Conservation (phyloP, 1,140 invertebrate species). For the Pseudomyrmex dendroicus region DNA sequence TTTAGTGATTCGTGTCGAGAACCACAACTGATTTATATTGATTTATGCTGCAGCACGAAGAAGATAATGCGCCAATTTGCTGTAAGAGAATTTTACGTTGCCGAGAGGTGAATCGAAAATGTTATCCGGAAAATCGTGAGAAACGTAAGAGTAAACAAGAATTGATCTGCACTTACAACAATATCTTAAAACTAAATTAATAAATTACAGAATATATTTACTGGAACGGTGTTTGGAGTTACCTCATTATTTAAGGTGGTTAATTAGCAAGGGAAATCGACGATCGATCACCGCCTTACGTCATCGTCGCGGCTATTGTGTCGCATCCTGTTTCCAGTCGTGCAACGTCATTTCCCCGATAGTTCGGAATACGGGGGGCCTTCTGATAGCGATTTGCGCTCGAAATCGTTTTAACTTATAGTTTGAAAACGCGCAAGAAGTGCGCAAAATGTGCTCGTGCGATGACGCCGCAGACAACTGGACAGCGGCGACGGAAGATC, state of each 20-base stretch:
- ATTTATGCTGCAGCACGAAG: too few relatives aligned
- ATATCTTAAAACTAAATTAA: neutral
- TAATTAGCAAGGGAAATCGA: constrained; percentile 47
- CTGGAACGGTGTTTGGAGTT: neutral
- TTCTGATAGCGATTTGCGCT: constrained; percentile 26
- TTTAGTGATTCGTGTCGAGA: too few relatives aligned
- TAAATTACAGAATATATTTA: constrained; percentile 8
- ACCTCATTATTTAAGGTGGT: constrained; percentile 29
- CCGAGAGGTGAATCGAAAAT: too few relatives aligned
- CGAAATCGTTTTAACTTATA: constrained; percentile 55
- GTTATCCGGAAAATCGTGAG: too few relatives aligned
- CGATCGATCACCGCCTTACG: constrained; percentile 44
- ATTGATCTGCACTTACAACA: neutral
- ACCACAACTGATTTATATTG: too few relatives aligned
- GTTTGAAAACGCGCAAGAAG: constrained; percentile 38
- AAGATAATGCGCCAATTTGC: too few relatives aligned
- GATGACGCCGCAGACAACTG: constrained; percentile 31
- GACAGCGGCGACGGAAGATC: constrained; percentile 5
- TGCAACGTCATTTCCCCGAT: constrained; percentile 69
- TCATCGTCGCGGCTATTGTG: constrained; percentile 51
- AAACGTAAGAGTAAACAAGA: too few relatives aligned
- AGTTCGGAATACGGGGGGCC: constrained; percentile 19
- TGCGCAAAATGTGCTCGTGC: constrained; percentile 29
- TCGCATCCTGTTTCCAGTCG: constrained; percentile 67
- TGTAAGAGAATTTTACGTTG: too few relatives aligned